Conservation (phyloP, 2,113 vertebrate genomes). For the Etheostoma cragini region DNA sequence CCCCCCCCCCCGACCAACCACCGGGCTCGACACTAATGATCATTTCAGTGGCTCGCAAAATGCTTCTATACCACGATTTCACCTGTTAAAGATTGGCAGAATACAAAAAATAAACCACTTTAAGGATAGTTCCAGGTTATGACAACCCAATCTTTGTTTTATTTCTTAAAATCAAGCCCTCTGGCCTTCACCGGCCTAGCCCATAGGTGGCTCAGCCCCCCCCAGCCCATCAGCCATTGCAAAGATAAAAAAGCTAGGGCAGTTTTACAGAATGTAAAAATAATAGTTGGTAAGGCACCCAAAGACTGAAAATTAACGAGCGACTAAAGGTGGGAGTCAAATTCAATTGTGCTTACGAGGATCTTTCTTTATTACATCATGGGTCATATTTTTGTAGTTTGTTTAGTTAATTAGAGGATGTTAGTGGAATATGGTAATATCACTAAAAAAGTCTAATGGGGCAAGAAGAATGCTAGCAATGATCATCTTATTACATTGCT, state of each 20-base stretch:
- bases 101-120: neutral
- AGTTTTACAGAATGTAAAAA: too few relatives aligned
- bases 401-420: neutral
- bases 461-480: constrained; percentile 9
- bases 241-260: too few relatives aligned
- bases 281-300: too few relatives aligned
- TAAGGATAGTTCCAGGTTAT: neutral
- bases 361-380: neutral
- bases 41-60: constrained; percentile 4
- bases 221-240: too few relatives aligned
- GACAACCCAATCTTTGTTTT: neutral
- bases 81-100: neutral
- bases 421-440: neutral
- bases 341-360: too few relatives aligned
- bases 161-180: too few relatives aligned
- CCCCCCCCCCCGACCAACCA: neutral
- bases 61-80: neutral
- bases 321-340: too few relatives aligned
- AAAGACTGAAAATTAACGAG: too few relatives aligned
- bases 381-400: neutral
- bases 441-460: neutral
- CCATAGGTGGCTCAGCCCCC: too few relatives aligned
- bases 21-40: constrained; percentile 6
- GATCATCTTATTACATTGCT: constrained; percentile 23
- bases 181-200: too few relatives aligned